Evolutionary conservation across 2,888 invertebrate genomes (phyloP), one percentile per base, ranked within the genome.

Genomic region (Bellardia pandia): DNA sequence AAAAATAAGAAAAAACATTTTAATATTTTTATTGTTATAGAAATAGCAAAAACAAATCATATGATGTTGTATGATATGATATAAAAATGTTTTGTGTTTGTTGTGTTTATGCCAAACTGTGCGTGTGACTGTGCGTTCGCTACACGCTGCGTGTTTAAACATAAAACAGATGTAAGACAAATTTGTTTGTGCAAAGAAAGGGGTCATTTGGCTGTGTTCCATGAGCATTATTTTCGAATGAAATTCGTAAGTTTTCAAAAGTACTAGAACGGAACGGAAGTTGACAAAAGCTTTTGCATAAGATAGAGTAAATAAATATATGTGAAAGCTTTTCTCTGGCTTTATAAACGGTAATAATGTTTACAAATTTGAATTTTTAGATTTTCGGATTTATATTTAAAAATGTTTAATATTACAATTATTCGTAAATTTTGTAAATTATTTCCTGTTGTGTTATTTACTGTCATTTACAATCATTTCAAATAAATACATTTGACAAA

Each of bases 201-300:
- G 23, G 81, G 85, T 87, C 78, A 78, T 37, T 60, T 53, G 56
- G 66, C 42, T 85, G 78, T 87, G 87, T 85, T 86, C 45, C 75
- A 33, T 78, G 33, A 75, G 78, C 69, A 79, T 42, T 42, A 48
- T 37, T 5, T 58, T 58, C 23, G 7, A 48, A 48, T 77, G 37
- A 68, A 64, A 68, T 48, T 69, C 14, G 3, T 42, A 8, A 60
- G 42, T 48, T 80, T 66, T 68, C 2, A 45, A 71, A 56, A 7
- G 2, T 56, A 7, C 5, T 9, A 16, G 13, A 13, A 62, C 1
- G n/a, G 16, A 66, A 51, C 82, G 79, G 64, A 83, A 75, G 69
- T 69, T 2, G 16, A 13, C 1, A 2, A 82, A 42, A 82, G 75
- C 68, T 78, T 66, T 78, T 40, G 11, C 13, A 11, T 42, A 13